These are phyloP conservation scores for Camponotus pennsylvanicus DNA, from an alignment of 1,140 invertebrate species.

Conservation along the genomic window DNA sequence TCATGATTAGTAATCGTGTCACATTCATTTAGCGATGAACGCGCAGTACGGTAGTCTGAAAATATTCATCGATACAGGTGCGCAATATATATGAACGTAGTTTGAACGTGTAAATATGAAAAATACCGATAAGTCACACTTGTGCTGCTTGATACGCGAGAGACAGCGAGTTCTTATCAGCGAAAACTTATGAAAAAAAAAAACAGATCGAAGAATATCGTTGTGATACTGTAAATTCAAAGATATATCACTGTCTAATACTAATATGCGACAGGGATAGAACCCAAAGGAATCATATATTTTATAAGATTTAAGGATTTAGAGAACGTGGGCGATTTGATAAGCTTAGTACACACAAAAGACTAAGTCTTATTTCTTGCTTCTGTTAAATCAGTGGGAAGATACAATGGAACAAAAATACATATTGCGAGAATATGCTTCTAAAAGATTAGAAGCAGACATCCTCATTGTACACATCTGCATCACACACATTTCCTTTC, in stretches of 20 bases:
- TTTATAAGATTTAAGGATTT: background rate
- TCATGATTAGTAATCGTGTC: background rate
- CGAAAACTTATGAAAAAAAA: background rate
- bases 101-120: slow-evolving; percentile 32
- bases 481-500: background rate
- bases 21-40: background rate
- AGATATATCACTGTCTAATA: background rate
- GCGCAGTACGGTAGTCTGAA: background rate
- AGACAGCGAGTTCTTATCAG: slow-evolving; percentile 2
- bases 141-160: slow-evolving; percentile 17
- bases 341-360: background rate
- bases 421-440: background rate
- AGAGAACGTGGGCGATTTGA: background rate
- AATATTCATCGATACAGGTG: slow-evolving; percentile 49
- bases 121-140: slow-evolving; percentile 49
- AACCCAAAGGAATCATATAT: background rate
- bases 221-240: background rate
- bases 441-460: background rate
- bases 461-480: no score
- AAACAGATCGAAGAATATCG: slow-evolving; percentile 6
- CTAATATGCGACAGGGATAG: background rate
- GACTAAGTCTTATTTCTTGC: background rate
- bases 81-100: slow-evolving; percentile 15
- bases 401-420: background rate
- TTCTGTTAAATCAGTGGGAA: background rate